Base-by-base conservation (phyloP, 1,140 invertebrate species). In the Papilio aristodemus region DNA sequence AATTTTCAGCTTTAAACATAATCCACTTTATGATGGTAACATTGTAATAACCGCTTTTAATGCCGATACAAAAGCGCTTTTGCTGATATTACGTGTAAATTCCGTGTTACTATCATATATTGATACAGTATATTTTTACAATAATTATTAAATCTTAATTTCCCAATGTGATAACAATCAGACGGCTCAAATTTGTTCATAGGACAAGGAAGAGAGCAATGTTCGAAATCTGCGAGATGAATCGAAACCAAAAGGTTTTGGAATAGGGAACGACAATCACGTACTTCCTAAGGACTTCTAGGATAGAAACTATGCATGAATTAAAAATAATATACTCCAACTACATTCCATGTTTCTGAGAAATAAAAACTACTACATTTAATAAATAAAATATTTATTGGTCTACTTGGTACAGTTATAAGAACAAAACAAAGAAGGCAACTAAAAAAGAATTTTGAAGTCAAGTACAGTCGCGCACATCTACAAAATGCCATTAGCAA, bases 1-100 rank as follows among this genome's bases (percentile, higher is more conserved):
- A 50, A 50, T 50, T 50, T 22, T 50, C 19, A 50, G 46, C 46
- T 50, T 50, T 50, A 50, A 50, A 22, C 46, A 22, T 54, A 54
- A 54, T 54, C 46, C 46, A 54, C 46, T 54, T 54, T 54, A 54
- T 22, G 19, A 54, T 54, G 46, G 46, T 54, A 25, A 54, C 46
- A 22, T 22, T 54, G 19, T 54, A 22, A 25, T 54, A 54, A 54
- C 46, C 19, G 46, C 46, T 22, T 54, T 41, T 54, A 25, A 54
- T 25, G 46, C 10, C 17, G 43, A 54, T 22, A 25, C 19, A 22
- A 54, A 54, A 54, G 46, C 46, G 46, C 46, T 54, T 54, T 54
- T 54, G 19, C 22, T 8, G 3, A 14, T 10, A 41, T 1, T 43
- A 54, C 46, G 10, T 54, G 46, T 54, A 22, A 54, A 54, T 6